These are phyloP conservation scores for Trichomycterus rosablanca DNA, from an alignment of 2,113 vertebrate genomes.

Conservation along the genomic window DNA sequence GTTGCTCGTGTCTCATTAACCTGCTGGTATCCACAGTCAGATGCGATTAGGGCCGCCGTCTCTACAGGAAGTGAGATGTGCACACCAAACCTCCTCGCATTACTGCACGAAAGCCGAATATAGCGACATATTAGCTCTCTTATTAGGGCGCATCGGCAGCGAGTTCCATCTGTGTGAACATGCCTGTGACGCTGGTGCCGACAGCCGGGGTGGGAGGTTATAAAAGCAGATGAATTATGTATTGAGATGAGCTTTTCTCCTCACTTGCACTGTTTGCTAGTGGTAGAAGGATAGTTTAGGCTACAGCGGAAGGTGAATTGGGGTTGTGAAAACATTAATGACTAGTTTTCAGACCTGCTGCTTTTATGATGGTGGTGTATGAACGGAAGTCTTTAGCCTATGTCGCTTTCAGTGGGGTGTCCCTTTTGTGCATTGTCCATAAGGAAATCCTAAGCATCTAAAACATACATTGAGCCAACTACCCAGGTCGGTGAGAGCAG, in stretches of 20 bases:
- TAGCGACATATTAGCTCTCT: constrained; percentile 20
- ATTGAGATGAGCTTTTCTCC: constrained; percentile 21
- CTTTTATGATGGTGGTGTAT: no score
- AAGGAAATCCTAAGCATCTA: no score
- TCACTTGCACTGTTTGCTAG: no score
- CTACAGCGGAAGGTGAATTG: no score
- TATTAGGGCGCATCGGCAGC: constrained; percentile 29
- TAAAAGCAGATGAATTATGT: constrained; percentile 43
- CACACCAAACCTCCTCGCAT: not conserved
- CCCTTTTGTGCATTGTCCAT: no score
- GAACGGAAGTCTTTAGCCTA: no score
- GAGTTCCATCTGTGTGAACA: constrained; percentile 20
- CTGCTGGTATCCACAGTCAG: constrained; percentile 20
- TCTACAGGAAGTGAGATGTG: not conserved
- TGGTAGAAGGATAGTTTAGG: no score
- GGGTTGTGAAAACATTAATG: no score
- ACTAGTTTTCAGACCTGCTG: no score
- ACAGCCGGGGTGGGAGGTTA: constrained; percentile 25
- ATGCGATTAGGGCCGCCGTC: not conserved
- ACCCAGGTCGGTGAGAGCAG: no score
- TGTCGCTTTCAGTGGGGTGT: no score
- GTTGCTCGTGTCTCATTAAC: constrained; percentile 28
- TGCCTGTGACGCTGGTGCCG: constrained; percentile 23
- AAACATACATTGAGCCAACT: no score
- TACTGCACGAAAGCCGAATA: constrained; percentile 23